A percentile compares a stretch with the other conserved stretches of the same genome.
These are phyloP conservation scores for Eupithecia inturbata DNA, from an alignment of 2,888 invertebrate species.

Conservation along the genomic window DNA sequence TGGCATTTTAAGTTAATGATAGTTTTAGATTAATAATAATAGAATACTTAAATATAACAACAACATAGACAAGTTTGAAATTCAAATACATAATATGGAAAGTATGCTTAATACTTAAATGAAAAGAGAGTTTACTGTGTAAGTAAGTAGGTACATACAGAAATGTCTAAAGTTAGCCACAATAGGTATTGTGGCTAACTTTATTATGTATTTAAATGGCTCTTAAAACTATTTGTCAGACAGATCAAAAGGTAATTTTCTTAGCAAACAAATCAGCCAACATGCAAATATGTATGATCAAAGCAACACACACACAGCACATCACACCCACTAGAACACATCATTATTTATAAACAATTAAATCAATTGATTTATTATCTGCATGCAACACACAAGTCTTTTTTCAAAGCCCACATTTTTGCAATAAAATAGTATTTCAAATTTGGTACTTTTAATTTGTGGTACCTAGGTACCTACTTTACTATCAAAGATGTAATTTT, in stretches of 20 bases:
- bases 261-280: constrained; percentile 13
- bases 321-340: constrained; percentile 5
- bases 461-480: too few species aligned
- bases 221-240: neutral
- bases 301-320: neutral
- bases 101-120: too few species aligned
- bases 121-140: neutral
- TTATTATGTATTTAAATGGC: neutral
- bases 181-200: neutral
- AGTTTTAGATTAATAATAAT: neutral
- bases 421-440: neutral
- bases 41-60: neutral
- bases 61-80: neutral
- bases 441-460: neutral
- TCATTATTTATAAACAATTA: neutral
- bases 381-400: constrained; percentile 5
- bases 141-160: neutral
- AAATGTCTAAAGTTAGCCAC: neutral
- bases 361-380: neutral
- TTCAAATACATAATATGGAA: too few species aligned
- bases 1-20: neutral
- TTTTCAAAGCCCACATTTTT: neutral
- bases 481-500: too few species aligned
- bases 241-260: neutral
- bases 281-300: constrained; percentile 17